Conservation (phyloP, 53 echinoderm and acorn worm genomes). For the Echinometra lucunter region DNA sequence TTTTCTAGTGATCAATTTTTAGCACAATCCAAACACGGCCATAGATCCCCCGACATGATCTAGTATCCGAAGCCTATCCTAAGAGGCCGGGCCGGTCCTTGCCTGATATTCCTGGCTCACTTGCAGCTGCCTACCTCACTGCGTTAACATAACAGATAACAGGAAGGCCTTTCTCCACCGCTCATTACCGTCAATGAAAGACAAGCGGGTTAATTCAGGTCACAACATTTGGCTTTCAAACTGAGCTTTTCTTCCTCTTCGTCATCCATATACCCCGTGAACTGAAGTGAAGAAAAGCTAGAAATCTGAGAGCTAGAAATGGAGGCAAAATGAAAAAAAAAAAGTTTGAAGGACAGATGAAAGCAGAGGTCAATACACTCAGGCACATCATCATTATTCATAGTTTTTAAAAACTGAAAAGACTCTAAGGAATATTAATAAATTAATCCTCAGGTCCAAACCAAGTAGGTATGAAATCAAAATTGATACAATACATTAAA, state of each 20-base stretch:
- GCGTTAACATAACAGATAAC: slow-evolving; percentile 66
- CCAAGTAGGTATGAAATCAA: neutral
- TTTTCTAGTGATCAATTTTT: neutral
- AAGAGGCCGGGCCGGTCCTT: neutral
- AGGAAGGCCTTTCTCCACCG: slow-evolving; percentile 45
- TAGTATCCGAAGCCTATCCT: neutral
- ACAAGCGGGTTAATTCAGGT: slow-evolving; percentile 56
- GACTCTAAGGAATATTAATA: neutral
- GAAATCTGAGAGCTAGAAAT: neutral
- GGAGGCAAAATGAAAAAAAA: neutral
- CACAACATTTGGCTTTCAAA: slow-evolving; percentile 51
- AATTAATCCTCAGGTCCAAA: neutral
- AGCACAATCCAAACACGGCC: slow-evolving; percentile 43
- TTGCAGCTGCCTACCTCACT: slow-evolving; percentile 57
- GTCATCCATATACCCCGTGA: neutral
- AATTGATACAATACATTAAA: neutral
- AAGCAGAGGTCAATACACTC: neutral
- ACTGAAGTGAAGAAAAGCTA: neutral
- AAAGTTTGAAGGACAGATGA: neutral
- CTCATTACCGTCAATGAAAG: slow-evolving; percentile 63
- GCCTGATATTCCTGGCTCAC: slow-evolving; percentile 38
- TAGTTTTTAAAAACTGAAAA: neutral
- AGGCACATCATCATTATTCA: neutral
- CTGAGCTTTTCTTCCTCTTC: slow-evolving; percentile 3
- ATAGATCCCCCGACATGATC: slow-evolving; percentile 41